A percentile compares a stretch with the other conserved stretches of the same genome.
phyloP scores from a whole-genome alignment of 2,113 vertebrate genomes.

The Odontophorus gujanensis region DNA sequence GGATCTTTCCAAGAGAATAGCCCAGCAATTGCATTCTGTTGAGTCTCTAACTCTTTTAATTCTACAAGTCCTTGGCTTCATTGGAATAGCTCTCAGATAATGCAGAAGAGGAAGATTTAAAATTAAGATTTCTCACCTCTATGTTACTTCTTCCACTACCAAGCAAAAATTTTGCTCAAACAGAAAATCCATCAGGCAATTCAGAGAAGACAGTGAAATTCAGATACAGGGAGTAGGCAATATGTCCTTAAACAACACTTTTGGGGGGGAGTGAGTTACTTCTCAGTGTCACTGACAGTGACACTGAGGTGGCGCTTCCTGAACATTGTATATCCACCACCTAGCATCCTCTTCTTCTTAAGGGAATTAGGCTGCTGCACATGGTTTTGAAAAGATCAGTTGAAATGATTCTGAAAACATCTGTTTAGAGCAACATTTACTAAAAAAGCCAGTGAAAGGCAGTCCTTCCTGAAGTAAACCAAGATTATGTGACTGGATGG shows the following conservation, averaged over 20 bases:
- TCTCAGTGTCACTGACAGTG: neutral
- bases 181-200: neutral
- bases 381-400: neutral
- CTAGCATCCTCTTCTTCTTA: neutral
- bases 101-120: neutral
- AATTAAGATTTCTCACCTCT: neutral
- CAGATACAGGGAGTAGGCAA: neutral
- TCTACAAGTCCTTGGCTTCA: neutral
- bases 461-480: neutral
- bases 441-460: neutral
- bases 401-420: neutral
- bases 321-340: neutral
- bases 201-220: neutral
- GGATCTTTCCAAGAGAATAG: neutral
- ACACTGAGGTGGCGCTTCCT: neutral
- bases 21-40: neutral
- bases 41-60: neutral
- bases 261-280: neutral
- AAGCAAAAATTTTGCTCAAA: conserved; percentile 1
- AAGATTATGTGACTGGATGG: neutral
- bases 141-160: neutral
- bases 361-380: neutral
- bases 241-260: neutral
- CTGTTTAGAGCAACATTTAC: neutral
- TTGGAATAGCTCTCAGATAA: neutral